These are phyloP conservation scores for Platycercus adscitus DNA, from an alignment of 2,113 vertebrate genomes.

Conservation along the genomic window DNA sequence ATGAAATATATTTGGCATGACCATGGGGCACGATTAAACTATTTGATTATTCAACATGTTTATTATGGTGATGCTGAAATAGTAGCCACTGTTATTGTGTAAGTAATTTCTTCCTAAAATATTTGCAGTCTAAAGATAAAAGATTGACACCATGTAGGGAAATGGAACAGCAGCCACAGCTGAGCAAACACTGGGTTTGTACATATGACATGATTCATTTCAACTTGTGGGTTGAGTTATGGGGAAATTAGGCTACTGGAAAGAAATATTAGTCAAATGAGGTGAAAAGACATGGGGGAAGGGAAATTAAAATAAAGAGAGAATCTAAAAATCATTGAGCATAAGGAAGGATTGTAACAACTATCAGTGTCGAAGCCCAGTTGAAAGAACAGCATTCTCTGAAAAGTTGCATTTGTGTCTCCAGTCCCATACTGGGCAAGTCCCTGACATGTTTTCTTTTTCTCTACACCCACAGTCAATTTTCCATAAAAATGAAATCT, in stretches of 20 bases:
- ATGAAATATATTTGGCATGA: neutral
- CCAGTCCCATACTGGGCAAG: neutral
- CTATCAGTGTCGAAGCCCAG: neutral
- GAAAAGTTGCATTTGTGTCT: neutral
- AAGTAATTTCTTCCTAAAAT: neutral
- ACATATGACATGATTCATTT: neutral
- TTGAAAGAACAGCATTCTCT: neutral
- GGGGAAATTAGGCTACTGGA: neutral
- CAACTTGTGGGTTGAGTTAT: neutral
- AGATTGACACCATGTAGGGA: neutral
- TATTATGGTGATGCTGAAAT: neutral
- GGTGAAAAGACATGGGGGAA: neutral
- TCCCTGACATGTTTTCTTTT: neutral
- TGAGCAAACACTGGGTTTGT: neutral
- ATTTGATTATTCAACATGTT: neutral
- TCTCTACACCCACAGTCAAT: neutral
- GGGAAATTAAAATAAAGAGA: neutral
- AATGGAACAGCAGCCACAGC: neutral
- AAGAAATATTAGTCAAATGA: neutral
- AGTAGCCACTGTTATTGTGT: neutral
- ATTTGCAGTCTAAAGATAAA: neutral
- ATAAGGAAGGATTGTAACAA: neutral
- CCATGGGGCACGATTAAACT: neutral
- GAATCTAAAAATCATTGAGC: neutral
- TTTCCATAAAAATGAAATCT: neutral